These are phyloP conservation scores for Scaptomyza polygonia DNA, from an alignment of 2,888 invertebrate species.

Conservation along the genomic window DNA sequence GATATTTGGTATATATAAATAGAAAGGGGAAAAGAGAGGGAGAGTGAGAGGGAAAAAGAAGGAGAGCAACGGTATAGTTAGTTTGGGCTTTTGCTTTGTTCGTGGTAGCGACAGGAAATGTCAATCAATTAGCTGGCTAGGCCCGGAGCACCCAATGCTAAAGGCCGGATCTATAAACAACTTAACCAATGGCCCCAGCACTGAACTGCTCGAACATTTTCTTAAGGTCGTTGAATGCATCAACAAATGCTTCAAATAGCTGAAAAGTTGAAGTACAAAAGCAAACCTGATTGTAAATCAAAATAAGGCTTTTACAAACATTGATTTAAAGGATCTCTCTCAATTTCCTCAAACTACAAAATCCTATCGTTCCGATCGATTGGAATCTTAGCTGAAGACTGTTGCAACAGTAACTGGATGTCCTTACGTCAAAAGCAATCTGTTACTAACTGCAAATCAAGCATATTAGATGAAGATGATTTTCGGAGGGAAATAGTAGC, in stretches of 20 bases:
- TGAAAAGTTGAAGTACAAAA: too few species aligned
- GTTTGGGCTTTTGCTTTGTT: conserved; percentile 25
- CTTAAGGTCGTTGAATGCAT: conserved; percentile 1
- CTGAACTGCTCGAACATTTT: neutral
- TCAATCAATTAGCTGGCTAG: conserved; percentile 75
- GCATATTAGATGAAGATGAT: too few species aligned
- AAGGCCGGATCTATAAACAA: conserved; percentile 9
- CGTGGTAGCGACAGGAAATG: conserved; percentile 70
- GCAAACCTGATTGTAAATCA: too few species aligned
- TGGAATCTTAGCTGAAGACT: too few species aligned
- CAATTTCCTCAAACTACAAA: too few species aligned
- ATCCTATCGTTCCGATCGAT: too few species aligned
- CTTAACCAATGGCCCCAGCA: conserved; percentile 3
- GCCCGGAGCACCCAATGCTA: conserved; percentile 5
- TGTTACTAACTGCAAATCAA: too few species aligned
- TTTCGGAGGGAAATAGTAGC: too few species aligned
- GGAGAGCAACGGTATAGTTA: neutral
- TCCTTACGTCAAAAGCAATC: too few species aligned
- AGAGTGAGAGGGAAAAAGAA: neutral
- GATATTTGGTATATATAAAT: neutral
- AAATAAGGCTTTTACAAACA: too few species aligned
- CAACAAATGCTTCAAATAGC: neutral
- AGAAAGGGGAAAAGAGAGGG: neutral
- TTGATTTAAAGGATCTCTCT: too few species aligned
- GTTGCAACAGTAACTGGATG: too few species aligned